Percentiles rank a stretch among this genome's conserved stretches.
Evolutionary conservation across 1,140 invertebrate genomes (phyloP).

Genomic region (Drosophila guanche): DNA sequence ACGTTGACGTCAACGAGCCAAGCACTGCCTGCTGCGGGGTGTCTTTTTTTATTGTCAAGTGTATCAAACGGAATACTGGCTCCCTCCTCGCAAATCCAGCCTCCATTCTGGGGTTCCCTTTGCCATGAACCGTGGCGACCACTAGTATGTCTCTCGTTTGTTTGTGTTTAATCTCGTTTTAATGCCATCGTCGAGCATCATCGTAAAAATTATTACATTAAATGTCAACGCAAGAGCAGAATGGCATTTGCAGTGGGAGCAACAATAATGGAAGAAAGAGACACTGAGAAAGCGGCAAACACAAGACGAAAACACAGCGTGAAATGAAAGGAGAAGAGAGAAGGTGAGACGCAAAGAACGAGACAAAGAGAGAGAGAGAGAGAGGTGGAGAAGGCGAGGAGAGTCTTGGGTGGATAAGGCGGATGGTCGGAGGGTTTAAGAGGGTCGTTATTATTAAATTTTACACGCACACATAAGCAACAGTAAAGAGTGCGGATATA

Average conservation of each 20-base stretch:
- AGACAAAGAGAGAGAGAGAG: slow-evolving; percentile 4
- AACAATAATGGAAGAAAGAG: slow-evolving; percentile 11
- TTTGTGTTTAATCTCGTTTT: slow-evolving; percentile 81
- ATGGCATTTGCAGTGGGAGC: neutral
- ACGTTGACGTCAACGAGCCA: too few species aligned
- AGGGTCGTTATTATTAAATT: slow-evolving; percentile 81
- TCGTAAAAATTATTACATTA: slow-evolving; percentile 82
- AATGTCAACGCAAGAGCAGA: slow-evolving; percentile 70
- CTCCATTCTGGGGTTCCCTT: neutral
- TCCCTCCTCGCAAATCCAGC: neutral
- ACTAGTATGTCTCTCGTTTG: slow-evolving; percentile 59
- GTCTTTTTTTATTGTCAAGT: slow-evolving; percentile 68
- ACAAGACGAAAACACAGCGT: slow-evolving; percentile 15
- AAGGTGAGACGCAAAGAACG: neutral
- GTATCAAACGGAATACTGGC: slow-evolving; percentile 68
- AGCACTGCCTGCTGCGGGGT: neutral
- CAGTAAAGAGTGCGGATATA: slow-evolving; percentile 72
- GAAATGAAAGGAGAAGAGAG: slow-evolving; percentile 5
- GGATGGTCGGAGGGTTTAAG: slow-evolving; percentile 60
- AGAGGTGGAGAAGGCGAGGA: neutral
- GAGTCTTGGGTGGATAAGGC: slow-evolving; percentile 41
- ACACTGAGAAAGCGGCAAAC: slow-evolving; percentile 22
- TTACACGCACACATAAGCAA: slow-evolving; percentile 59
- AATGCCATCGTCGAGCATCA: slow-evolving; percentile 75
- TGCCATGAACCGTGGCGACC: slow-evolving; percentile 12